Evolutionary conservation across 2,888 invertebrate species (phyloP).

Genomic region (Lasioglossum vierecki): DNA sequence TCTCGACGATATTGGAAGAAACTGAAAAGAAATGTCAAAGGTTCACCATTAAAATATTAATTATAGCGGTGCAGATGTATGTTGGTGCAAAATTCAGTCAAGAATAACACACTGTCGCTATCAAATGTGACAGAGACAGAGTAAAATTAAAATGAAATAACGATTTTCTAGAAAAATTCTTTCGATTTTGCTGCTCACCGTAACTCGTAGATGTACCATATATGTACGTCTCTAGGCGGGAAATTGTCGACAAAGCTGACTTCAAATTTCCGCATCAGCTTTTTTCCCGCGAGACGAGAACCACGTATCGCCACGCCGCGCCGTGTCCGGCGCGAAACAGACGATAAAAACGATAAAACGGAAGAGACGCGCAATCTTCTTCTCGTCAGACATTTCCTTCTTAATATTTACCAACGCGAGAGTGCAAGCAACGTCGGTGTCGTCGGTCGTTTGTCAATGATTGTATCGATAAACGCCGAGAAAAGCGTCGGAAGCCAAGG

Average conservation of each 20-base stretch:
- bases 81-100: background rate
- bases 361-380: constrained; percentile 49
- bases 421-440: constrained; percentile 54
- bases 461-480: constrained; percentile 50
- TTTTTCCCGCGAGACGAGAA: background rate
- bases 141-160: no score
- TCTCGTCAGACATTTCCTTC: constrained; percentile 55
- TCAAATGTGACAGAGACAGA: no score
- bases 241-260: background rate
- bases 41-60: background rate
- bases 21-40: background rate
- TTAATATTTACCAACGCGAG: constrained; percentile 41
- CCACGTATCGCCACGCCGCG: no score
- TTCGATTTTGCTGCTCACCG: background rate
- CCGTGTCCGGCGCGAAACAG: background rate
- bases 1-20: background rate
- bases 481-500: constrained; percentile 56
- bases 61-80: background rate
- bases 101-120: background rate
- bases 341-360: constrained; percentile 24
- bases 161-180: background rate
- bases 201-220: background rate
- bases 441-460: constrained; percentile 52
- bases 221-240: background rate
- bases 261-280: background rate